Conservation (phyloP, 2,888 invertebrate genomes). For the Sympetrum striolatum region DNA sequence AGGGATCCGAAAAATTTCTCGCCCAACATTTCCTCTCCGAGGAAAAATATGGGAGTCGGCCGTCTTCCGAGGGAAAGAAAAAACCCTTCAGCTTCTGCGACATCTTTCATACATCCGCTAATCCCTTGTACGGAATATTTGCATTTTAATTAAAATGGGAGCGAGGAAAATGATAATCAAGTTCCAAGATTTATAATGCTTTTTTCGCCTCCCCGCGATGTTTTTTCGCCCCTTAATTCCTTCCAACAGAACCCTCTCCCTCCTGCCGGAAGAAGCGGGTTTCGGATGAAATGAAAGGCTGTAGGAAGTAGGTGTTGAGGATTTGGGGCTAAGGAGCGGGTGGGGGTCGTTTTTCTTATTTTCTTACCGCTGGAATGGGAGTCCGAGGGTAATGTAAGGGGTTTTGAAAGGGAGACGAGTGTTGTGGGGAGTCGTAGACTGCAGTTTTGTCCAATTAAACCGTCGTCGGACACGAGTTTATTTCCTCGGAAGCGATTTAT, state of each 20-base stretch:
- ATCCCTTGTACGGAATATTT: slow-evolving; percentile 60
- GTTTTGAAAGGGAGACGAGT: background rate
- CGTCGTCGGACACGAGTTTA: background rate
- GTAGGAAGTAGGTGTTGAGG: background rate
- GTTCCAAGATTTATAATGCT: slow-evolving; percentile 30
- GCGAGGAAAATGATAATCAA: slow-evolving; percentile 68
- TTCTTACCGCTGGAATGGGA: background rate
- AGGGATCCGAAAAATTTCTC: slow-evolving; percentile 16
- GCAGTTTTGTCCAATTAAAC: slow-evolving; percentile 28
- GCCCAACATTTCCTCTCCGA: background rate
- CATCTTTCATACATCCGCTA: slow-evolving; percentile 47
- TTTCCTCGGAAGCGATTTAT: background rate
- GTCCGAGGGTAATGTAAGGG: background rate
- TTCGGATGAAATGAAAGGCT: background rate
- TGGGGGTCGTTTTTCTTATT: background rate
- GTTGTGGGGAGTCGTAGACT: background rate
- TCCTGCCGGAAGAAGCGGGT: slow-evolving; percentile 13
- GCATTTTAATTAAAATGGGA: slow-evolving; percentile 68
- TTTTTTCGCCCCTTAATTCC: background rate
- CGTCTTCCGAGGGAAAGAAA: slow-evolving; percentile 16
- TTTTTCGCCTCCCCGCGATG: slow-evolving; percentile 14
- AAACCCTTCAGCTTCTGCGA: slow-evolving; percentile 44
- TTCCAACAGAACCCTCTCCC: background rate
- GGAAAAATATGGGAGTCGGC: slow-evolving; percentile 16
- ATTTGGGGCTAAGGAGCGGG: background rate